A percentile compares a stretch with the other conserved stretches of the same genome.
These are phyloP conservation scores for Artibeus jamaicensis DNA, from an alignment of 2,797 vertebrate genomes.

Conservation along the genomic window DNA sequence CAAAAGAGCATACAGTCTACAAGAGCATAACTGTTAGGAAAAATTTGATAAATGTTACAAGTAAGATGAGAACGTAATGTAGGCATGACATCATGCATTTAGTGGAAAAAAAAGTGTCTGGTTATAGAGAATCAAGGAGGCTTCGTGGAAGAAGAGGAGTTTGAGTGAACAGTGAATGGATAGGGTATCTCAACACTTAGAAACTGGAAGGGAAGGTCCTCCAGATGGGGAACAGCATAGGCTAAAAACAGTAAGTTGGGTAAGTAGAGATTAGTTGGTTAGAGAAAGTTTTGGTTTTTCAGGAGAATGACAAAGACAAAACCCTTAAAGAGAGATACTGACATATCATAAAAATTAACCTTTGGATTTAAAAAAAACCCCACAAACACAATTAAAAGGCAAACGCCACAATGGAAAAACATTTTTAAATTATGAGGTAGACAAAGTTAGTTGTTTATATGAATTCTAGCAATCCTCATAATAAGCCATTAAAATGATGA, in stretches of 20 bases:
- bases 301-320: background rate
- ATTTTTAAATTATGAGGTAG: background rate
- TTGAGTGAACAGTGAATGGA: background rate
- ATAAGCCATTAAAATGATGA: background rate
- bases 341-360: background rate
- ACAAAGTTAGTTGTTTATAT: background rate
- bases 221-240: background rate
- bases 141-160: background rate
- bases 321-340: background rate
- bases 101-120: background rate
- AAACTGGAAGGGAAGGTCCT: background rate
- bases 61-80: background rate
- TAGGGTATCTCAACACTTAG: background rate
- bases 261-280: background rate
- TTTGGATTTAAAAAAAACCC: background rate
- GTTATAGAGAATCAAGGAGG: background rate
- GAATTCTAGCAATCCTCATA: background rate
- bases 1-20: background rate
- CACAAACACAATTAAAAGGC: constrained; percentile 22
- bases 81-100: background rate
- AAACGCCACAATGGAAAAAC: background rate
- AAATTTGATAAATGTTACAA: background rate
- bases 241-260: background rate
- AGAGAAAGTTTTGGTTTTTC: background rate
- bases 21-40: background rate